These are phyloP conservation scores for Acronicta leporina DNA, from an alignment of 2,888 invertebrate genomes.

Conservation along the genomic window DNA sequence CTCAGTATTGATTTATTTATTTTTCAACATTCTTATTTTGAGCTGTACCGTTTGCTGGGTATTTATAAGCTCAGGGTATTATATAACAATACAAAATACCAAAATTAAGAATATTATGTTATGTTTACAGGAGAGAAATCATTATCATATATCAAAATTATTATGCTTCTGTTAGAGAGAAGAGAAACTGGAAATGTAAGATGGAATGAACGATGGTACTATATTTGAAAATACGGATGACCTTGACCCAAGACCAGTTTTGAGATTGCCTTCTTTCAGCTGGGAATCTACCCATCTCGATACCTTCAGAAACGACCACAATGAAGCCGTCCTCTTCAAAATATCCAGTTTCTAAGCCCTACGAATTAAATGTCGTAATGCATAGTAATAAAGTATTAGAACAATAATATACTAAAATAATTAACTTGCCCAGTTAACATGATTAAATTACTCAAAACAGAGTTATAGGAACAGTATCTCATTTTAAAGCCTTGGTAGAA, in stretches of 20 bases:
- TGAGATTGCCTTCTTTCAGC: slow-evolving; percentile 89
- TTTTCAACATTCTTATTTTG: slow-evolving; percentile 8
- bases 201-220: slow-evolving; percentile 81
- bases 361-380: slow-evolving; percentile 80
- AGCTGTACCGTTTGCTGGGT: slow-evolving; percentile 13
- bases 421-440: slow-evolving; percentile 35
- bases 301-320: slow-evolving; percentile 90
- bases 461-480: slow-evolving; percentile 24
- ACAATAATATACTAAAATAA: slow-evolving; percentile 31
- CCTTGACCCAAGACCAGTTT: slow-evolving; percentile 92
- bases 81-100: neutral
- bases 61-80: slow-evolving; percentile 2
- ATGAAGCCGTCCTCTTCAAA: slow-evolving; percentile 89
- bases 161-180: slow-evolving; percentile 29
- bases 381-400: slow-evolving; percentile 60
- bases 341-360: slow-evolving; percentile 90
- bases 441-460: slow-evolving; percentile 37
- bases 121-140: slow-evolving; percentile 4
- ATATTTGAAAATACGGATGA: slow-evolving; percentile 83
- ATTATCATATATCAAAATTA: slow-evolving; percentile 9
- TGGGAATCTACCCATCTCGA: slow-evolving; percentile 90
- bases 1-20: slow-evolving; percentile 10
- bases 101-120: neutral
- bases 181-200: slow-evolving; percentile 69
- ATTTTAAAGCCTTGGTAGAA: slow-evolving; percentile 17